Percentiles rank a stretch among this genome's conserved stretches.
Conservation (phyloP, 92 coral and sea anemone genomes). For the Zoanthus sociatus region DNA sequence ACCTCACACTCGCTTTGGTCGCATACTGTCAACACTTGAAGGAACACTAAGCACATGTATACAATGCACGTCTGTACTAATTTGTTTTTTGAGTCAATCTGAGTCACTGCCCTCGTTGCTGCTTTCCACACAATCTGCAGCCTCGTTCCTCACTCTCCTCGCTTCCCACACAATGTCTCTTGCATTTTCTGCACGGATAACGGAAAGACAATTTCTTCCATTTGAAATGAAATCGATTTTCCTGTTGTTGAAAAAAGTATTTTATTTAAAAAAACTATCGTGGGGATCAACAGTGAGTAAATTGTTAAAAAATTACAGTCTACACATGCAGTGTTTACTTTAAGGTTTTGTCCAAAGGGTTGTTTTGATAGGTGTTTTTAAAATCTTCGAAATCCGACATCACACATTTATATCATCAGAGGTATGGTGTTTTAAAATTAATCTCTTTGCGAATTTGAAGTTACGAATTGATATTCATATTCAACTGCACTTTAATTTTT, state of each 20-base stretch:
- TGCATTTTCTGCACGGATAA: background rate
- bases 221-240: background rate
- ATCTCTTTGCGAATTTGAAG: constrained; percentile 9
- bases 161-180: constrained; percentile 19
- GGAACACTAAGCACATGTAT: background rate
- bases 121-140: background rate
- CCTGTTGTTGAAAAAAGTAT: constrained; percentile 3
- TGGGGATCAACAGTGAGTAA: constrained; percentile 2
- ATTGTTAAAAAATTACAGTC: background rate
- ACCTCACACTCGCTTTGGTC: background rate
- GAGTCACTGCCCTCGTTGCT: constrained; percentile 7
- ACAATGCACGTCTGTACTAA: constrained; percentile 3
- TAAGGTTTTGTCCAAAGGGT: background rate
- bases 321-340: background rate
- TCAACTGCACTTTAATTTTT: background rate
- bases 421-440: background rate
- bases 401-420: background rate
- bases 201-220: constrained; percentile 22
- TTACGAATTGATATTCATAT: background rate
- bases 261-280: background rate
- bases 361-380: background rate
- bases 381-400: constrained; percentile 3
- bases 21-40: background rate
- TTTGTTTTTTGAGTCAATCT: constrained; percentile 12
- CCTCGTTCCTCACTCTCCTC: background rate